phyloP scores from a whole-genome alignment of 2,888 invertebrate species.

The Rhaphigaster nebulosa region DNA sequence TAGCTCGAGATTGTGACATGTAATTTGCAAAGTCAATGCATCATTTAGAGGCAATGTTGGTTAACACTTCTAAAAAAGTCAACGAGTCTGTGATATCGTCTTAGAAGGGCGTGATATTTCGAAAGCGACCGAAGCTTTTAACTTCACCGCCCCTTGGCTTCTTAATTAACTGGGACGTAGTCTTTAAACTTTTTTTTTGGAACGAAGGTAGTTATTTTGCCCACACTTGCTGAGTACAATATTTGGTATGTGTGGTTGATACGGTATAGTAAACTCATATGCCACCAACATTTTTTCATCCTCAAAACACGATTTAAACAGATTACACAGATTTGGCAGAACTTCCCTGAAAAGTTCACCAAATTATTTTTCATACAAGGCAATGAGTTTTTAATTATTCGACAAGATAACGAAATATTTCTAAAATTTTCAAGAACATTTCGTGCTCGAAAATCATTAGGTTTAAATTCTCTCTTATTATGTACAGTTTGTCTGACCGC shows the following conservation, averaged over 20 bases:
- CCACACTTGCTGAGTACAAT: too few species aligned
- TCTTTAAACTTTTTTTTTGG: background rate
- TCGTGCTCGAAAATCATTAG: background rate
- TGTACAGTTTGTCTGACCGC: background rate
- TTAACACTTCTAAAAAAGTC: background rate
- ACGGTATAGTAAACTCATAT: too few species aligned
- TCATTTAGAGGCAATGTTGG: background rate
- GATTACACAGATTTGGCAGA: too few species aligned
- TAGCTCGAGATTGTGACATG: background rate
- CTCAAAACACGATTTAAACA: too few species aligned
- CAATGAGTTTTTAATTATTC: too few species aligned
- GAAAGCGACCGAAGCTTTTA: background rate
- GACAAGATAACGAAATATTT: background rate
- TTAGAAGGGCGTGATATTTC: background rate
- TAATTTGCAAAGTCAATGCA: background rate
- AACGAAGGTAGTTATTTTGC: background rate
- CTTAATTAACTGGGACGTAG: background rate
- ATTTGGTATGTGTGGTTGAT: too few species aligned
- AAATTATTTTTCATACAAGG: too few species aligned
- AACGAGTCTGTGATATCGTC: background rate
- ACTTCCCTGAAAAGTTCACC: too few species aligned
- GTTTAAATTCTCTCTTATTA: background rate
- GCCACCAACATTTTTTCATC: too few species aligned
- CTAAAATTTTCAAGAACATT: background rate
- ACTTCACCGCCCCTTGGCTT: background rate